Conservation (phyloP, 2,888 invertebrate species). For the Choristoneura rosaceana region DNA sequence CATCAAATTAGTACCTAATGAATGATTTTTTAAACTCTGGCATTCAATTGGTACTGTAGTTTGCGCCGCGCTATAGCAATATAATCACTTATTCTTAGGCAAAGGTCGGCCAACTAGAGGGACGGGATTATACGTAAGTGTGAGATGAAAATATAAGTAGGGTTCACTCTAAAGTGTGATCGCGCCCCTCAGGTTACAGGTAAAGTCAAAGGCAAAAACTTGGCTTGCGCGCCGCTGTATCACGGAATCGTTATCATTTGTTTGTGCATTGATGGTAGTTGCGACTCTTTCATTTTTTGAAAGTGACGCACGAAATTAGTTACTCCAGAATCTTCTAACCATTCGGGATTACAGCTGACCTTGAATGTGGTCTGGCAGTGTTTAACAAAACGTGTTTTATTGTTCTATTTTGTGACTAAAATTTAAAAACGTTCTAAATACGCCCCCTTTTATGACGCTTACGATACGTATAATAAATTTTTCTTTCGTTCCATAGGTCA, state of each 20-base stretch:
- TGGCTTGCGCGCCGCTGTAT: no score
- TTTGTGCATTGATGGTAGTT: neutral
- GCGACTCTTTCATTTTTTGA: neutral
- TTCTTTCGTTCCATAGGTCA: slow-evolving; percentile 74
- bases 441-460: slow-evolving; percentile 4
- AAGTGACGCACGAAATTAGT: neutral
- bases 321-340: neutral
- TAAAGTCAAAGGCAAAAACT: no score
- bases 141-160: no score
- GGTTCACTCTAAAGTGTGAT: no score
- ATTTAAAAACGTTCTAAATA: neutral
- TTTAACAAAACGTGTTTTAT: neutral
- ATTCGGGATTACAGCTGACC: neutral
- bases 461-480: neutral
- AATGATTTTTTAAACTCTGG: no score
- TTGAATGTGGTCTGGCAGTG: neutral
- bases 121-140: no score
- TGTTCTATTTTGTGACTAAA: neutral
- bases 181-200: no score
- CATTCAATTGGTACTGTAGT: no score
- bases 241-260: neutral
- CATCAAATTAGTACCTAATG: no score
- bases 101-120: no score
- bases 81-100: no score
- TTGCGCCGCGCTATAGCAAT: no score